Conservation (phyloP, 2,888 invertebrate genomes). For the Drosophila longiperda region DNA sequence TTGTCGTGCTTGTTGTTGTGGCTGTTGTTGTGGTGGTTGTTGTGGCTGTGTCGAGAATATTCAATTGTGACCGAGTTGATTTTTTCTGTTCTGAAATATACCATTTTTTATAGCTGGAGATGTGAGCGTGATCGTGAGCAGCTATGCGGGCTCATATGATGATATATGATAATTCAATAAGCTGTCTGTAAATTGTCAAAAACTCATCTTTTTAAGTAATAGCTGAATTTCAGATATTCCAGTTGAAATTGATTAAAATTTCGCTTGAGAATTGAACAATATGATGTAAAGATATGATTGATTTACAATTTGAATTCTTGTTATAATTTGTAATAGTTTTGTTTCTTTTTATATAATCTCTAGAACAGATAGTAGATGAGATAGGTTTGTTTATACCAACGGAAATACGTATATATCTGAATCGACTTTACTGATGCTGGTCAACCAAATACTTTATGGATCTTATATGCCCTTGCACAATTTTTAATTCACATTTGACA, state of each 20-base stretch:
- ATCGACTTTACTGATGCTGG: no score
- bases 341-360: background rate
- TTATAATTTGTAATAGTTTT: background rate
- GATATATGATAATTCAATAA: background rate
- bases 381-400: background rate
- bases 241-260: background rate
- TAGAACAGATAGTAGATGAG: background rate
- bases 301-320: background rate
- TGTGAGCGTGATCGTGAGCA: conserved; percentile 15
- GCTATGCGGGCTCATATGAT: background rate
- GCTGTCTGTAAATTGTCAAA: background rate
- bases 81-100: conserved; percentile 21
- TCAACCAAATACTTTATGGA: background rate
- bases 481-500: background rate
- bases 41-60: conserved; percentile 42
- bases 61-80: conserved; percentile 30
- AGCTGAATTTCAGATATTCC: background rate
- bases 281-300: background rate
- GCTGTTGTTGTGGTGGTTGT: conserved; percentile 29
- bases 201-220: background rate
- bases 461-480: background rate
- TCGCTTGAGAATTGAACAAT: background rate
- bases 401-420: background rate
- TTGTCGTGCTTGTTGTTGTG: conserved; percentile 23
- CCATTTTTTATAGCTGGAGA: conserved; percentile 9